A percentile compares a stretch with the other conserved stretches of the same genome.
phyloP scores from a whole-genome alignment of 2,888 invertebrate genomes.

The Lysandra bellargus region DNA sequence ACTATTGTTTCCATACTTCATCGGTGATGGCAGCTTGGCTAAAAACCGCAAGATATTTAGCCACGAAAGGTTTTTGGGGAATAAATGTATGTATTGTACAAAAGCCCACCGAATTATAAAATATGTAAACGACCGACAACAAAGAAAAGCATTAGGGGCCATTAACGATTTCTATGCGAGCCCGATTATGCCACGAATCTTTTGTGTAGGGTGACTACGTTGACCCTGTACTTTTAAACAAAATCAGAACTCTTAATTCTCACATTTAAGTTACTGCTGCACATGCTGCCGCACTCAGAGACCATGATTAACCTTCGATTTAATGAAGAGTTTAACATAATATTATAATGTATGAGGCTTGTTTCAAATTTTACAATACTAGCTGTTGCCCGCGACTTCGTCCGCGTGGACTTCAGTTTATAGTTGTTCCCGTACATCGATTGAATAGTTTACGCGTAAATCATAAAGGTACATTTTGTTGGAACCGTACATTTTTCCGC shows the following conservation, averaged over 20 bases:
- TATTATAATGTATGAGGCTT: no score
- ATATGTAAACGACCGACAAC: conserved; percentile 33
- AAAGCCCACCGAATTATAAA: conserved; percentile 31
- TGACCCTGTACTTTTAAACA: not conserved
- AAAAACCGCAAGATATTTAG: not conserved
- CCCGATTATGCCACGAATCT: conserved; percentile 30
- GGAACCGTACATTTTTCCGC: no score
- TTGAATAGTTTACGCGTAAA: no score
- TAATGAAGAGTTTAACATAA: no score
- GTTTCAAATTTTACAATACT: no score
- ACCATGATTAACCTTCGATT: no score
- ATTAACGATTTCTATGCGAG: conserved; percentile 33
- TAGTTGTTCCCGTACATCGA: no score
- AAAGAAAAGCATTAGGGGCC: conserved; percentile 35
- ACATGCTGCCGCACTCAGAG: no score
- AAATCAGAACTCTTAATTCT: not conserved
- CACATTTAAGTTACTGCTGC: no score
- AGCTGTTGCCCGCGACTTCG: no score
- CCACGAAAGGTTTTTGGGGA: conserved; percentile 13
- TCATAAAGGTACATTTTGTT: no score
- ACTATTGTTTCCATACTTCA: not conserved
- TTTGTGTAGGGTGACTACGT: conserved; percentile 24
- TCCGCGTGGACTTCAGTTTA: no score
- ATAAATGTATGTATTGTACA: conserved; percentile 31
- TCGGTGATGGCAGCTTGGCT: not conserved